Percentiles rank a stretch among this genome's conserved stretches.
Evolutionary conservation across 2,797 vertebrate genomes (phyloP).

Genomic region (Sphaeramia orbicularis): DNA sequence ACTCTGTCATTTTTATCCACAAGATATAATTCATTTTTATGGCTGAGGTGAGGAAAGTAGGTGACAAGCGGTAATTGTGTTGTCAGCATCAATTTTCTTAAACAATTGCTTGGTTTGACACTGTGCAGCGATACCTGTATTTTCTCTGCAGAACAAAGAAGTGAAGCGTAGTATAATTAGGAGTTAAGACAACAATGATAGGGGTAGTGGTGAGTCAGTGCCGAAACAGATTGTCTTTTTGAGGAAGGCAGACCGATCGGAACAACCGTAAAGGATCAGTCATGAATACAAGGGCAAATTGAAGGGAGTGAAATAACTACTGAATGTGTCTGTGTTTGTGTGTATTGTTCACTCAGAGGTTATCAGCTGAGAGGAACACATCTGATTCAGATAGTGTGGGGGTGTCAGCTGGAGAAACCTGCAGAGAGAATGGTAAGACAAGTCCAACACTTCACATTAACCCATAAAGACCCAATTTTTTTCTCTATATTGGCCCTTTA

Average conservation of each 20-base stretch:
- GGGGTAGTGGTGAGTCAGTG: slow-evolving; percentile 36
- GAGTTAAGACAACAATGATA: slow-evolving; percentile 53
- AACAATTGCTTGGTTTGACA: slow-evolving; percentile 40
- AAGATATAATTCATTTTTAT: slow-evolving; percentile 27
- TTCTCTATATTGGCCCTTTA: no score
- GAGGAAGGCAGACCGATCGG: not conserved
- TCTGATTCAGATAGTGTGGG: slow-evolving; percentile 93
- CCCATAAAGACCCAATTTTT: no score
- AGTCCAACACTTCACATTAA: not conserved
- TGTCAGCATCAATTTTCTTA: slow-evolving; percentile 64
- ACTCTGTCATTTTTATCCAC: not conserved
- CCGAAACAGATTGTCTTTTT: slow-evolving; percentile 7
- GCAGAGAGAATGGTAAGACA: slow-evolving; percentile 75
- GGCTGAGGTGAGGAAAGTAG: slow-evolving; percentile 52
- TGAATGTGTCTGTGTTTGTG: slow-evolving; percentile 16
- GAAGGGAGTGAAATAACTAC: slow-evolving; percentile 15
- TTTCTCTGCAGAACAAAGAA: slow-evolving; percentile 47
- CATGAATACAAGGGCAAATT: not conserved
- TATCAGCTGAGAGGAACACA: slow-evolving; percentile 92
- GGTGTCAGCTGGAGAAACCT: slow-evolving; percentile 75
- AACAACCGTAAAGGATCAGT: no score
- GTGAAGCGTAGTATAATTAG: slow-evolving; percentile 31
- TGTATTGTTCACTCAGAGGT: slow-evolving; percentile 81
- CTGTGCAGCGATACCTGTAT: slow-evolving; percentile 2
- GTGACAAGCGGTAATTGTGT: slow-evolving; percentile 55